Evolutionary conservation across 2,113 vertebrate genomes (phyloP).

Genomic region (Salminus brasiliensis): DNA sequence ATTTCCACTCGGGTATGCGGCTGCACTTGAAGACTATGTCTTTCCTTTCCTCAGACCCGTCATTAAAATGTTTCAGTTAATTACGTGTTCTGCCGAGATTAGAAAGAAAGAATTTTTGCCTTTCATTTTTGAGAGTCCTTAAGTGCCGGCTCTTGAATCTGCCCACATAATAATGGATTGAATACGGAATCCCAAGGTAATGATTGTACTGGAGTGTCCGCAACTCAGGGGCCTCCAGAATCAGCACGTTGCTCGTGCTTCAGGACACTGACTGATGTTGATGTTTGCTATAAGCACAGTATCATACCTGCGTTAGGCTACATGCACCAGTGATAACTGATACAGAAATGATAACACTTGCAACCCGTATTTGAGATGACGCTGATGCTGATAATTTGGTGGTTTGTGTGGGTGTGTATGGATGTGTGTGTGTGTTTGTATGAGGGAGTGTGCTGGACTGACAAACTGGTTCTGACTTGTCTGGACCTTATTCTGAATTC

Average conservation of each 20-base stretch:
- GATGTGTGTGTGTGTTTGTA: constrained; percentile 13
- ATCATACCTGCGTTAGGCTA: constrained; percentile 10
- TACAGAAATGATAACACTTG: constrained; percentile 26
- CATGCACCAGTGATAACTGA: constrained; percentile 34
- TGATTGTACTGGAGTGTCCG: constrained; percentile 40
- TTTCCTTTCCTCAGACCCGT: constrained; percentile 38
- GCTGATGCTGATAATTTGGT: constrained; percentile 30
- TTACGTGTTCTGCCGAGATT: constrained; percentile 51
- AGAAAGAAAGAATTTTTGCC: constrained; percentile 52
- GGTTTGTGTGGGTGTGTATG: constrained; percentile 19
- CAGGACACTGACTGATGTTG: constrained; percentile 32
- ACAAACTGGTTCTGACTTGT: neutral
- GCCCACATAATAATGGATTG: constrained; percentile 48
- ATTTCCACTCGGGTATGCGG: constrained; percentile 46
- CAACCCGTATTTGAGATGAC: constrained; percentile 30
- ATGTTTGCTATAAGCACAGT: constrained; percentile 21
- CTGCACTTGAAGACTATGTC: constrained; percentile 42
- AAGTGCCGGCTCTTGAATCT: constrained; percentile 50
- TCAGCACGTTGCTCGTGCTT: constrained; percentile 38
- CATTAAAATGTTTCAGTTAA: constrained; percentile 51
- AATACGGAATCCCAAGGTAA: constrained; percentile 50
- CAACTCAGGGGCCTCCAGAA: constrained; percentile 34
- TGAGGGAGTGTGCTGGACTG: neutral
- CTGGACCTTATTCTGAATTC: too few relatives aligned
- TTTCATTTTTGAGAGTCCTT: constrained; percentile 53